Evolutionary conservation across 2,888 invertebrate genomes (phyloP).

Genomic region (Patella depressa): DNA sequence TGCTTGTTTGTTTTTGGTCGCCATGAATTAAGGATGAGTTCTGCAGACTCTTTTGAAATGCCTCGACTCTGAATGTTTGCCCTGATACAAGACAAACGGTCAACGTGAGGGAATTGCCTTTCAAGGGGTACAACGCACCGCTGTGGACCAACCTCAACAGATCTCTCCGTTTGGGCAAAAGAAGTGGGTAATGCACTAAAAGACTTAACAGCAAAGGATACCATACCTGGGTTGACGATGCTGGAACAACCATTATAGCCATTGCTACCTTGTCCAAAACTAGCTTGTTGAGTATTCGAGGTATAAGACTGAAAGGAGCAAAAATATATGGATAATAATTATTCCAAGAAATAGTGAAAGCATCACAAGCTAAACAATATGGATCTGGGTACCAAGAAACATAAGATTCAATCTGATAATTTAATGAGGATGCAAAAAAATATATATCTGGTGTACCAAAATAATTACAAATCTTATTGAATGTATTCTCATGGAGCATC

Average conservation of each 20-base stretch:
- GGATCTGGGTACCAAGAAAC: slow-evolving; percentile 33
- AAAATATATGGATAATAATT: slow-evolving; percentile 34
- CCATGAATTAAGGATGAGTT: slow-evolving; percentile 4
- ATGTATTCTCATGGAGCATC: slow-evolving; percentile 28
- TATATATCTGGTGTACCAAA: slow-evolving; percentile 30
- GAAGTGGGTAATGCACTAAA: slow-evolving; percentile 5
- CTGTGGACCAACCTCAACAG: neutral
- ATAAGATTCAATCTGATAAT: slow-evolving; percentile 26
- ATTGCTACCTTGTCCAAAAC: slow-evolving; percentile 20
- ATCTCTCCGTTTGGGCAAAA: neutral
- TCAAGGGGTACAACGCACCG: neutral
- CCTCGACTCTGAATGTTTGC: neutral
- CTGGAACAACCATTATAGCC: slow-evolving; percentile 30
- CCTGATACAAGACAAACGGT: slow-evolving; percentile 10
- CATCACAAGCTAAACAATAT: slow-evolving; percentile 22
- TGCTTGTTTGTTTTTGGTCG: slow-evolving; percentile 1
- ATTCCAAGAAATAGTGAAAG: slow-evolving; percentile 32
- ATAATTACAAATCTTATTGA: slow-evolving; percentile 22
- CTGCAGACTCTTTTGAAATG: slow-evolving; percentile 2
- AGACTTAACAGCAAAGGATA: slow-evolving; percentile 29
- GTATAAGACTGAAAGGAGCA: slow-evolving; percentile 27
- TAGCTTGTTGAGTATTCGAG: slow-evolving; percentile 14
- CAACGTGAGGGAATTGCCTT: slow-evolving; percentile 5
- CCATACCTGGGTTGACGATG: slow-evolving; percentile 34
- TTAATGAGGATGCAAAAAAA: slow-evolving; percentile 31